Evolutionary conservation across 2,113 vertebrate genomes (phyloP).

Genomic region (Myxocyprinus asiaticus): DNA sequence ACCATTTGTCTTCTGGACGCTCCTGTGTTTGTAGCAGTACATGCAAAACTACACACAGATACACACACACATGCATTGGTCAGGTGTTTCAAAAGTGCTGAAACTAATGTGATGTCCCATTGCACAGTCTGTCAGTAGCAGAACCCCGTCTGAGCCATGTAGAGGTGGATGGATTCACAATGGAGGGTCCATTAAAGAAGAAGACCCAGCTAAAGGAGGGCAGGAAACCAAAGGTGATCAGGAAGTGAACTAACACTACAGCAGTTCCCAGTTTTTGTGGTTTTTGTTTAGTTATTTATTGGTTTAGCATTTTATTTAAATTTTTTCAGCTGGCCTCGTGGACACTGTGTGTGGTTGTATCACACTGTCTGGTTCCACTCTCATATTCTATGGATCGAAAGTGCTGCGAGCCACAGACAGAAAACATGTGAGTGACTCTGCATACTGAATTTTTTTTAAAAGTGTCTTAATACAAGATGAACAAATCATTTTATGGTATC

Average conservation of each 20-base stretch:
- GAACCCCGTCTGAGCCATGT: constrained; percentile 74
- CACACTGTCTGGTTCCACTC: constrained; percentile 83
- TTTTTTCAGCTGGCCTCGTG: constrained; percentile 74
- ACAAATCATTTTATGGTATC: not conserved
- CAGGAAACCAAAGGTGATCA: constrained; percentile 85
- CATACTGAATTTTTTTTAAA: not conserved
- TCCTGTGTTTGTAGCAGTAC: no score
- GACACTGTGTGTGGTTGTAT: constrained; percentile 88
- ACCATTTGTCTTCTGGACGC: no score
- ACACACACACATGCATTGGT: no score
- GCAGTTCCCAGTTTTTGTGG: no score
- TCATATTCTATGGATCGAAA: constrained; percentile 88
- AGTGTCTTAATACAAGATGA: no score
- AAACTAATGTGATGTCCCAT: not conserved
- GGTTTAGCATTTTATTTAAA: no score
- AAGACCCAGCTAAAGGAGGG: constrained; percentile 93
- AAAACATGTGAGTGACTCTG: constrained; percentile 85
- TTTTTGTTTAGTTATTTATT: no score
- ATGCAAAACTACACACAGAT: no score
- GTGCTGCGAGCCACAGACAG: constrained; percentile 88
- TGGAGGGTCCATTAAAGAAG: constrained; percentile 86
- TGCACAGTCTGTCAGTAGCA: constrained; percentile 76
- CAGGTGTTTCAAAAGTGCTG: no score
- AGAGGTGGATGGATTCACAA: constrained; percentile 75
- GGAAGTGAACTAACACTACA: not conserved